Evolutionary conservation across 2,888 invertebrate genomes (phyloP), one percentile per base, ranked within the genome.

Genomic region (Ceramica pisi): DNA sequence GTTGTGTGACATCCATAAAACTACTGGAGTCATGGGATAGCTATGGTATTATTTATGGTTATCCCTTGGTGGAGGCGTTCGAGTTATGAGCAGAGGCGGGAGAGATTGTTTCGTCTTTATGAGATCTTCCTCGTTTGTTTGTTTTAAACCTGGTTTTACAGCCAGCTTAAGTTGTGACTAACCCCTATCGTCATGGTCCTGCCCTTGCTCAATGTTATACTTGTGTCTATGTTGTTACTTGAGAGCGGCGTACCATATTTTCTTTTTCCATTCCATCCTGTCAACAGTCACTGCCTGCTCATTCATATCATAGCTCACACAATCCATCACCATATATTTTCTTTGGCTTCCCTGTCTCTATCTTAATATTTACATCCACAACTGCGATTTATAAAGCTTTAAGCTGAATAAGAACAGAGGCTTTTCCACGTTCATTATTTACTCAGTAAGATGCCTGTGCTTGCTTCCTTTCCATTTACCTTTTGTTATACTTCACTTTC

Each of bases 1-100:
- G 88, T 86, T 73, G 66, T 82, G 71, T 83, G 94, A 91, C 93
- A 92, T 87, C 88, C 90, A 89, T 91, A 90, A 92, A 93, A 91
- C 92, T 90, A 89, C 88, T 86, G 86, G 80, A 76, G 78, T 82
- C 85, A 79, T 80, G 85, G 90, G 88, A 91, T 91, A 88, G 87
- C 87, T 88, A 87, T 85, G 84, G 80, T 80, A 85, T 93, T 90
- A 93, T 92, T 93, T 92, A 93, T 90, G 91, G 86, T 91, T 88
- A 92, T 93, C 90, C 89, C 86, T 82, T 78, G 68, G 67, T 56
- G 19, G 50, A 61, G 59, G 67, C 55, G 78, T 69, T 19, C 61
- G 82, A 89, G 87, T 75, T 38, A 71, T 73, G 50, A 21, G 46
- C 53, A 19, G 31, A 60, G 41, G 80, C 80, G 62, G 35, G 12